A percentile compares a stretch with the other conserved stretches of the same genome.
phyloP scores from a whole-genome alignment of 2,888 invertebrate genomes.

The Theretra japonica region DNA sequence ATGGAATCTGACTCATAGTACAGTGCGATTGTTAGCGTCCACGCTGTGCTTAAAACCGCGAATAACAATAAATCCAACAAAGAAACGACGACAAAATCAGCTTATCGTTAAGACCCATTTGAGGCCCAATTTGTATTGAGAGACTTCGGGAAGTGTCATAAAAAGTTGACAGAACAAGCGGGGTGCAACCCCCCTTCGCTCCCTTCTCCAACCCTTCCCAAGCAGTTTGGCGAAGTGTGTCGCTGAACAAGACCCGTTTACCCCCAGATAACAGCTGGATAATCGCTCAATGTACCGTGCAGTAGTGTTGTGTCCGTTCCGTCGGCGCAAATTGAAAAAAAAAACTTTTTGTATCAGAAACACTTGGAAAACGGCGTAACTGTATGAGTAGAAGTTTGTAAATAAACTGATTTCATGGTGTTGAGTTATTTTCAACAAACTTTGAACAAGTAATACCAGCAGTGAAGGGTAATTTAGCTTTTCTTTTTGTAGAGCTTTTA shows the following conservation, averaged over 20 bases:
- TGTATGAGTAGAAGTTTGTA: too few species aligned
- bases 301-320: neutral
- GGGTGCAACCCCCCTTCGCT: neutral
- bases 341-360: neutral
- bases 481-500: too few species aligned
- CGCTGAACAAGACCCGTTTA: neutral
- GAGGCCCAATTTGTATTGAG: neutral
- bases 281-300: slow-evolving; percentile 3
- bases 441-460: too few species aligned
- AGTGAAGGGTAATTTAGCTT: too few species aligned
- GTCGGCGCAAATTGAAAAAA: neutral
- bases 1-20: too few species aligned
- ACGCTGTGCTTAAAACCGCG: too few species aligned
- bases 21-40: too few species aligned
- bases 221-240: neutral
- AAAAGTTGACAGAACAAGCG: neutral
- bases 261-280: neutral
- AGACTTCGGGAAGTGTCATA: neutral
- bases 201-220: neutral
- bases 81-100: neutral
- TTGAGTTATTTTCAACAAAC: too few species aligned
- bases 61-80: neutral
- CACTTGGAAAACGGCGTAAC: neutral
- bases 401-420: too few species aligned
- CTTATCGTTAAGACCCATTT: neutral